Evolutionary conservation across 1,140 invertebrate species (phyloP), one percentile per base, ranked within the genome.

Genomic region (Pseudomyrmex sp.): DNA sequence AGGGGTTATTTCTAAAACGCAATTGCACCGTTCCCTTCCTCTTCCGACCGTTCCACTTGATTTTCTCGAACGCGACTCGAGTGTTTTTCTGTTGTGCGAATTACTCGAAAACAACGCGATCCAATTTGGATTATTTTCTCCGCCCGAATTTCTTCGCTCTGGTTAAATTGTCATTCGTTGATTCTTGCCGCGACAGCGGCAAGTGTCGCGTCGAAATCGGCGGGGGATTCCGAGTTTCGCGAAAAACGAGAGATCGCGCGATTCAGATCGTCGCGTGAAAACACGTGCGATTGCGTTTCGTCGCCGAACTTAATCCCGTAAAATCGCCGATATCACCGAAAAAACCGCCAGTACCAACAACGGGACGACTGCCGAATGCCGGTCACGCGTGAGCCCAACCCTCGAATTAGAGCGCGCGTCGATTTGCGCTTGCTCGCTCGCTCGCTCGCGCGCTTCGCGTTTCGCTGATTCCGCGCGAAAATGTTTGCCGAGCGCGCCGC

Each of bases 391-490:
- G 66, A 56, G 20, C 76, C 76, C 52, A 70, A 35, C 76, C 66
- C 44, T 48, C 66, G 46, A 80, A 80, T 80, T 80, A 80, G 54
- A 23, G 76, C 23, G 54, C 44, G 20, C 44, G 20, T 23, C 65
- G 66, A 80, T 80, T 72, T 72, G 76, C 76, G 76, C 76, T 70
- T 54, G 69, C 35, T 35, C 35, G 35, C 35, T 35, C 35, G 35
- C 35, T 35, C 35, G 35, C 54, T 72, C 66, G 54, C 54, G 15
- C 35, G 35, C 48, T 35, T 69, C 26, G 52, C 44, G 35, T 79
- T 79, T 79, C 76, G 76, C 76, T 80, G 76, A 80, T 80, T 80
- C 56, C n/a, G 66, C 76, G 46, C 44, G 76, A 80, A 72, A 72
- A 80, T 72, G 76, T 80, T 80, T 79, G 54, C 52, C 65, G 76